phyloP scores from a whole-genome alignment of 2,888 invertebrate species.

The Synergus umbraculus region DNA sequence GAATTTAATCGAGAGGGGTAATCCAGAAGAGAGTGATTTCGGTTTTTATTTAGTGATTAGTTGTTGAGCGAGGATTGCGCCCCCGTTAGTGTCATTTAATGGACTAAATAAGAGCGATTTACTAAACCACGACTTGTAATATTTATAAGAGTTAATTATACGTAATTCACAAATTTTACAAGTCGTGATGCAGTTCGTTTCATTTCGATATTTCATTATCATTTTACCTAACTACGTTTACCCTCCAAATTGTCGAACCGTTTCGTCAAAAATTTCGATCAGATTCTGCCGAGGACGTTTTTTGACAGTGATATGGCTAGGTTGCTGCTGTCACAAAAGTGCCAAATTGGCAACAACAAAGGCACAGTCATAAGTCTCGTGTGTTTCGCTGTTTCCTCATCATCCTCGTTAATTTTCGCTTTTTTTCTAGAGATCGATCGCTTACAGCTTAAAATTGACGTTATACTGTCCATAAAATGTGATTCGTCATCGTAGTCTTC shows the following conservation, averaged over 20 bases:
- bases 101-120: constrained; percentile 51
- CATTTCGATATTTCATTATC: constrained; percentile 42
- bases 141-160: constrained; percentile 39
- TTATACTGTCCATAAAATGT: constrained; percentile 59
- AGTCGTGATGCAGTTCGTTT: constrained; percentile 43
- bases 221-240: constrained; percentile 53
- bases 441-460: constrained; percentile 49
- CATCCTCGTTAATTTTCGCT: constrained; percentile 43
- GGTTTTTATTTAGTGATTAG: background rate
- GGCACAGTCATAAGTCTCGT: constrained; percentile 75
- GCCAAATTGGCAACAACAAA: constrained; percentile 71
- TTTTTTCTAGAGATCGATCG: constrained; percentile 56
- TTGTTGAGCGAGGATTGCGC: constrained; percentile 25
- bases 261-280: constrained; percentile 52
- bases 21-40: background rate
- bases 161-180: constrained; percentile 47
- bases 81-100: constrained; percentile 45
- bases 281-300: constrained; percentile 60
- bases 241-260: constrained; percentile 53
- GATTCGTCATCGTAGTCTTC: constrained; percentile 50
- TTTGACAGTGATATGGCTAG: constrained; percentile 62
- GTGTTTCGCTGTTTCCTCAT: constrained; percentile 54
- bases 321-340: constrained; percentile 61
- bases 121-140: constrained; percentile 50
- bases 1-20: background rate